Conservation (phyloP, 2,113 vertebrate genomes). For the Bungarus multicinctus region DNA sequence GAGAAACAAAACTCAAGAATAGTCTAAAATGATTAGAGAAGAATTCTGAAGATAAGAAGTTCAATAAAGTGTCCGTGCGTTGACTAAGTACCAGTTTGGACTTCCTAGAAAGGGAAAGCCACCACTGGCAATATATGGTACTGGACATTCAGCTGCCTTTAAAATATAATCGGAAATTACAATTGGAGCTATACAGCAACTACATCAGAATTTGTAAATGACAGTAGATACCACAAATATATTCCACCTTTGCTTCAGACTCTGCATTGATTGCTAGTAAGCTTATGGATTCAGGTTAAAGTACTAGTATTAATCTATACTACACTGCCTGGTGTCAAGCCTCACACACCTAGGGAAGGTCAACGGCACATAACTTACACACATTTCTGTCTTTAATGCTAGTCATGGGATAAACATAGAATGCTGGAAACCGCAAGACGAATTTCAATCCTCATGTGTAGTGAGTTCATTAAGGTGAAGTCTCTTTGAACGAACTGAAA, state of each 20-base stretch:
- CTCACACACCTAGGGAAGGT: neutral
- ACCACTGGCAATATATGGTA: neutral
- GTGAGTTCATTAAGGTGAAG: neutral
- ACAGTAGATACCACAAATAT: neutral
- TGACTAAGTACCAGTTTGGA: neutral
- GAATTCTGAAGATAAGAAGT: neutral
- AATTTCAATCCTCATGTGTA: neutral
- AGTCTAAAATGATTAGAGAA: neutral
- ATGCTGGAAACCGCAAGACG: neutral
- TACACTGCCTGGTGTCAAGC: neutral
- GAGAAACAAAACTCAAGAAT: neutral
- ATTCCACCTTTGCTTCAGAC: neutral
- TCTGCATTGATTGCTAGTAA: neutral
- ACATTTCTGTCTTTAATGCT: neutral
- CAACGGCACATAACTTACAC: neutral
- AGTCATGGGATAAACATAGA: neutral
- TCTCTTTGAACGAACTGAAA: neutral
- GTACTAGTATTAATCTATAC: neutral
- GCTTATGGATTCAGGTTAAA: neutral
- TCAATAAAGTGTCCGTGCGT: neutral
- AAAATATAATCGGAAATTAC: neutral
- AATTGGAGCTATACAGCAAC: neutral
- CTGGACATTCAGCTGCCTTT: neutral
- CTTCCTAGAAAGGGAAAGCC: neutral
- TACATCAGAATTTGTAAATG: neutral